Percentiles rank a stretch among this genome's conserved stretches.
These are phyloP conservation scores for Drosophila kikkawai DNA, from an alignment of 1,140 invertebrate genomes.

Conservation along the genomic window DNA sequence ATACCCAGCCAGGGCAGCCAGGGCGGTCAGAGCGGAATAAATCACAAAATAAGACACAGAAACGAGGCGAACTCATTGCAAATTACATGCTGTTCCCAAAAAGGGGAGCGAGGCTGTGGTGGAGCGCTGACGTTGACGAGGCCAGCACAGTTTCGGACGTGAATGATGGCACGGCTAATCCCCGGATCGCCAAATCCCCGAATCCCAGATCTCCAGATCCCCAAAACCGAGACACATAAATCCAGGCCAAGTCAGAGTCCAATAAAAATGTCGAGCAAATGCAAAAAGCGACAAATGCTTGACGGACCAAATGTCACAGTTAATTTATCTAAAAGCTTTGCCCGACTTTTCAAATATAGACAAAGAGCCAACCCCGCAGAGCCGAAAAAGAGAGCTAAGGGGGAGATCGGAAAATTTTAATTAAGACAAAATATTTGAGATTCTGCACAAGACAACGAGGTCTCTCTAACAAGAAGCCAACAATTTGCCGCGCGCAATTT, in stretches of 20 bases:
- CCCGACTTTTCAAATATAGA: conserved; percentile 61
- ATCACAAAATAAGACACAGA: conserved; percentile 64
- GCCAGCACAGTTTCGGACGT: conserved; percentile 53
- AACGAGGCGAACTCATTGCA: conserved; percentile 61
- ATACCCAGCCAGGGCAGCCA: conserved; percentile 28
- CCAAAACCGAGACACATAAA: conserved; percentile 52
- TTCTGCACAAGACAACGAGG: conserved; percentile 60
- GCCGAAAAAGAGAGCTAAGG: background rate
- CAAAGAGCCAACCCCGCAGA: background rate
- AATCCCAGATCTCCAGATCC: conserved; percentile 34
- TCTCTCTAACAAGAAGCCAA: conserved; percentile 62
- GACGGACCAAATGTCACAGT: conserved; percentile 71
- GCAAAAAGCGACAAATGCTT: conserved; percentile 77
- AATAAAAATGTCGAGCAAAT: conserved; percentile 80
- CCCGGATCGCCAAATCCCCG: conserved; percentile 36
- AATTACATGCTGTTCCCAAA: conserved; percentile 69
- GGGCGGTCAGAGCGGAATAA: conserved; percentile 53
- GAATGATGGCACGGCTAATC: conserved; percentile 74
- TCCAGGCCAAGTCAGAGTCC: conserved; percentile 75
- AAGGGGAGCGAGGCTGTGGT: conserved; percentile 10
- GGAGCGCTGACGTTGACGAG: conserved; percentile 39
- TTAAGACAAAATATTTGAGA: conserved; percentile 78
- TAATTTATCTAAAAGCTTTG: conserved; percentile 77
- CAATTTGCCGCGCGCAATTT: conserved; percentile 76
- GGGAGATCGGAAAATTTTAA: conserved; percentile 61